Conservation (phyloP, 2,113 vertebrate species). For the Corynorhinus townsendii region DNA sequence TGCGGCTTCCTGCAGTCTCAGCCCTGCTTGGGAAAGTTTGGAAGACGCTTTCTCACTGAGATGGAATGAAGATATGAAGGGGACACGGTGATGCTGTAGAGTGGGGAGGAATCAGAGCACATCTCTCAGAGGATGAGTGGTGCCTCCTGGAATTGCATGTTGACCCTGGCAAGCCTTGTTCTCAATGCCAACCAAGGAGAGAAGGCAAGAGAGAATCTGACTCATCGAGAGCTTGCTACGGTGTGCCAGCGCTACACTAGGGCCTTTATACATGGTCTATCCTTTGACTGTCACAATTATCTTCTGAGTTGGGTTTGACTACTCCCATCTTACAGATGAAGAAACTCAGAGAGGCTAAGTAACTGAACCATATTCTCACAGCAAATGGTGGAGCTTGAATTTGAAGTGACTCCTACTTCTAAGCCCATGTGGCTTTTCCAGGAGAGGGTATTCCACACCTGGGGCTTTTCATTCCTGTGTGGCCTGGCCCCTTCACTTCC, state of each 20-base stretch:
- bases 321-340: background rate
- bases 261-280: rapidly evolving
- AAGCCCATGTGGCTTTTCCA: background rate
- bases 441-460: no score
- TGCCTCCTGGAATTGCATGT: background rate
- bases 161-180: background rate
- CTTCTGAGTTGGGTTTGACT: background rate
- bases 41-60: background rate
- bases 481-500: background rate
- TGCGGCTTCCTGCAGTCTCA: background rate
- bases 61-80: no score
- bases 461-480: background rate
- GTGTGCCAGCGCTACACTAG: background rate
- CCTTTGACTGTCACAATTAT: background rate
- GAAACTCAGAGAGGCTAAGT: background rate
- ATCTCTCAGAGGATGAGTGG: background rate
- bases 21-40: background rate
- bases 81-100: rapidly evolving
- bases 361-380: background rate
- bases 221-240: background rate
- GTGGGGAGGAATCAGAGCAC: background rate
- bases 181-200: background rate
- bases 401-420: background rate
- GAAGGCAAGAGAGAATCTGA: background rate
- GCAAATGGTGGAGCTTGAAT: background rate